These are phyloP conservation scores for Neomicropteryx cornuta DNA, from an alignment of 1,140 invertebrate genomes.

Conservation along the genomic window DNA sequence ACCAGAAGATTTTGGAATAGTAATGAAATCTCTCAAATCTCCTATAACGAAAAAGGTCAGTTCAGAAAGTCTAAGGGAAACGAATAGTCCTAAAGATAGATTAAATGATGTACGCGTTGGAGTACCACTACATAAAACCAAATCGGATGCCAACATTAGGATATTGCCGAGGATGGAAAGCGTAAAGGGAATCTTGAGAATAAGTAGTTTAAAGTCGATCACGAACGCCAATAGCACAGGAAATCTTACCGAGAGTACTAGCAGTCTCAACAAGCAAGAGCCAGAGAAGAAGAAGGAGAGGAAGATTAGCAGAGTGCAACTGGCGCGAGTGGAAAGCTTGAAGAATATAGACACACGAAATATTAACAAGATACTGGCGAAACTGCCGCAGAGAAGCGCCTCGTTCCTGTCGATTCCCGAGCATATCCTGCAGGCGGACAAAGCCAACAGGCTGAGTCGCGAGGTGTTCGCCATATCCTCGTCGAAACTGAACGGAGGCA, in stretches of 20 bases:
- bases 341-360: slow-evolving; percentile 32
- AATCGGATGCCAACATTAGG: too few species aligned
- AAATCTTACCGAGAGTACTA: slow-evolving; percentile 17
- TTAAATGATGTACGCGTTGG: too few species aligned
- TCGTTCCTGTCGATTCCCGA: slow-evolving; percentile 36
- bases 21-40: too few species aligned
- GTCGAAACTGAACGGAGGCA: slow-evolving; percentile 14
- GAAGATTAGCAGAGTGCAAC: slow-evolving; percentile 18
- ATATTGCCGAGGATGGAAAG: slow-evolving; percentile 34
- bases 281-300: slow-evolving; percentile 22
- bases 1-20: too few species aligned
- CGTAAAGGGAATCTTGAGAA: slow-evolving; percentile 29
- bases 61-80: too few species aligned
- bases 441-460: slow-evolving; percentile 7
- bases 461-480: slow-evolving; percentile 7
- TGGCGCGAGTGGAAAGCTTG: slow-evolving; percentile 33
- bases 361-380: slow-evolving; percentile 31
- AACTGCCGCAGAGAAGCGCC: slow-evolving; percentile 35
- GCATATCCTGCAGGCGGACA: slow-evolving; percentile 22
- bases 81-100: too few species aligned
- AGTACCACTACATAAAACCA: too few species aligned
- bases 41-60: too few species aligned
- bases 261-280: slow-evolving; percentile 25
- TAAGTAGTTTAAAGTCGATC: slow-evolving; percentile 8
- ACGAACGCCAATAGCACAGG: too few species aligned